A percentile compares a stretch with the other conserved stretches of the same genome.
Evolutionary conservation across 2,113 vertebrate genomes (phyloP).

Genomic region (Podocnemis expansa): DNA sequence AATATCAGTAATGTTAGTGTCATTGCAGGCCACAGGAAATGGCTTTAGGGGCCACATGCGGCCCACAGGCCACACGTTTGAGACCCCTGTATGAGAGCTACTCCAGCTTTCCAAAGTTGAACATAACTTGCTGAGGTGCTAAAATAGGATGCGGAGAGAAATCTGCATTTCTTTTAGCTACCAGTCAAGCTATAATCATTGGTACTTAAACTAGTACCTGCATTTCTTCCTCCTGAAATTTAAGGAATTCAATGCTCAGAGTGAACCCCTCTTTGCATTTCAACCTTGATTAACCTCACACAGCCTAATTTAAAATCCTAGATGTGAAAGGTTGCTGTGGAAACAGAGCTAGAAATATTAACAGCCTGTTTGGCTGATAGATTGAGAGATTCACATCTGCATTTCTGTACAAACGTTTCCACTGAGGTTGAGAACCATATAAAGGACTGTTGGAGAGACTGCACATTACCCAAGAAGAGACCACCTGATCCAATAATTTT

Average conservation of each 20-base stretch:
- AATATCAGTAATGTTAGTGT: too few species aligned
- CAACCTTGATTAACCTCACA: background rate
- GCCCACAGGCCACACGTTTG: too few species aligned
- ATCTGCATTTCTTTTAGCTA: background rate
- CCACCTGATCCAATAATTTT: background rate
- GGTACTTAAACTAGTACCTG: background rate
- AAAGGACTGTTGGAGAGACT: background rate
- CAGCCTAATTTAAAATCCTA: background rate
- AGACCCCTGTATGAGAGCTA: too few species aligned
- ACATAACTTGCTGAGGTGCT: background rate
- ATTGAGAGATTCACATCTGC: background rate
- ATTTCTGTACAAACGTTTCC: background rate
- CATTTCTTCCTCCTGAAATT: background rate
- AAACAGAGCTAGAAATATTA: background rate
- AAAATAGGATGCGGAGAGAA: background rate
- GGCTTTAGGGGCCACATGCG: too few species aligned
- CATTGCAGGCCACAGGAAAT: too few species aligned
- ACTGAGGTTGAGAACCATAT: background rate
- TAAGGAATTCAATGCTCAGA: background rate
- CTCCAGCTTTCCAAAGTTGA: background rate
- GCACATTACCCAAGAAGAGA: background rate
- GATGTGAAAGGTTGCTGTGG: background rate
- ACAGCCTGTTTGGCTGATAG: background rate
- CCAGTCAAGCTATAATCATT: background rate
- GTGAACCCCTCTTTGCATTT: background rate